These are phyloP conservation scores for Archivesica marissinica DNA, from an alignment of 1,140 invertebrate species.

Conservation along the genomic window DNA sequence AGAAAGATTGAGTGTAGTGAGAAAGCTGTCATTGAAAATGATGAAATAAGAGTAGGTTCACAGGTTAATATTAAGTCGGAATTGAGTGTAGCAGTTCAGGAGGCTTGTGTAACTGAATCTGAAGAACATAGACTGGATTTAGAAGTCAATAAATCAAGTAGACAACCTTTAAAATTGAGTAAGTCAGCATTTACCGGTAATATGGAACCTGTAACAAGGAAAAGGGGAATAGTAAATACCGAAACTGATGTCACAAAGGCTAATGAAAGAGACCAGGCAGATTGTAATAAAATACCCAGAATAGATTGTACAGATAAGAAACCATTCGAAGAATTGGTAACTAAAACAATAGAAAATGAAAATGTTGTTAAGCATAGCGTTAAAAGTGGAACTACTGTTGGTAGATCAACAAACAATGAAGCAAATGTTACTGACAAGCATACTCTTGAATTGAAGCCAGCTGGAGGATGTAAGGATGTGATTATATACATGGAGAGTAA, in stretches of 20 bases:
- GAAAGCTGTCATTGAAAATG: neutral
- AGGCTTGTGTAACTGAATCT: neutral
- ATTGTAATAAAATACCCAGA: neutral
- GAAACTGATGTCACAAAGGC: too few species aligned
- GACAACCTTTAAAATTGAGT: neutral
- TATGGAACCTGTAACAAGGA: conserved; percentile 13
- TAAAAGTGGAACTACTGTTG: too few species aligned
- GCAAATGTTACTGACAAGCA: neutral
- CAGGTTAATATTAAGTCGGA: neutral
- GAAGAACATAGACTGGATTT: neutral
- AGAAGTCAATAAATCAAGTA: neutral
- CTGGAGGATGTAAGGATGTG: neutral
- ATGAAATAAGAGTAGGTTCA: neutral
- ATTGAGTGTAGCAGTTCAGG: neutral
- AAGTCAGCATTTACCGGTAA: conserved; percentile 1
- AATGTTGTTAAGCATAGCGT: neutral
- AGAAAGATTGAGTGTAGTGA: conserved; percentile 14
- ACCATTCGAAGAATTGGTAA: neutral
- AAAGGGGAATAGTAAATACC: neutral
- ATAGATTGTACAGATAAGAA: neutral
- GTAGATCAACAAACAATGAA: neutral
- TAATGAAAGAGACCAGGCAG: too few species aligned
- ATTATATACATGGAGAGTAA: neutral
- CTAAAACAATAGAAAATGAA: too few species aligned
- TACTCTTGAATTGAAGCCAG: neutral